Conservation (phyloP, 2,113 vertebrate genomes). For the Psittacara wagleri region DNA sequence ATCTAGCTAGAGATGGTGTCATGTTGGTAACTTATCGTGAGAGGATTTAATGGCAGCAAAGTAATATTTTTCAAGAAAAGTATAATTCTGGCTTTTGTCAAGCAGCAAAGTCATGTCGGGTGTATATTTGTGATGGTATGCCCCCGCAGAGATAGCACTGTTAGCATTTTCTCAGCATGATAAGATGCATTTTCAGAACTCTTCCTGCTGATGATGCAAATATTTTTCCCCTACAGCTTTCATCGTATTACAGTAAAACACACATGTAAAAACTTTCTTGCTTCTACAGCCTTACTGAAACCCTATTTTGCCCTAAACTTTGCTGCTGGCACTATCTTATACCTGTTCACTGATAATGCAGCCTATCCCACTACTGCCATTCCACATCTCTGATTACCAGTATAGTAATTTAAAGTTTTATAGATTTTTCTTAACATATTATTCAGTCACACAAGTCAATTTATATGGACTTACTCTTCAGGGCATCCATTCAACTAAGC, state of each 20-base stretch:
- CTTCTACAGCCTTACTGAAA: background rate
- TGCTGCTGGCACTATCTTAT: background rate
- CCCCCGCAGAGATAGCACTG: background rate
- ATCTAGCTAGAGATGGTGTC: background rate
- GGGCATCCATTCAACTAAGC: background rate
- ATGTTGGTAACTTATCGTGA: background rate
- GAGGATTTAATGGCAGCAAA: background rate
- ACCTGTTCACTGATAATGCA: background rate
- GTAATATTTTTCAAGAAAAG: background rate
- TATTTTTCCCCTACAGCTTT: background rate
- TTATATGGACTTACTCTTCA: background rate
- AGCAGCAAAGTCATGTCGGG: background rate
- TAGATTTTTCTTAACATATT: background rate
- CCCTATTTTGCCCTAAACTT: background rate
- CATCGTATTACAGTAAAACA: background rate
- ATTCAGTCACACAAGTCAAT: background rate
- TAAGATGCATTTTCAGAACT: background rate
- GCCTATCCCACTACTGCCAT: background rate
- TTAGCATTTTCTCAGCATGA: background rate
- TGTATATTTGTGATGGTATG: background rate
- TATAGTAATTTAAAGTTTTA: background rate
- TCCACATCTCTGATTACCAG: background rate
- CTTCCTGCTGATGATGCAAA: background rate
- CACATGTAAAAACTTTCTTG: background rate
- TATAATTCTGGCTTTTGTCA: background rate